Conservation (phyloP, 2,797 vertebrate genomes). For the Pangasius larnaudii region DNA sequence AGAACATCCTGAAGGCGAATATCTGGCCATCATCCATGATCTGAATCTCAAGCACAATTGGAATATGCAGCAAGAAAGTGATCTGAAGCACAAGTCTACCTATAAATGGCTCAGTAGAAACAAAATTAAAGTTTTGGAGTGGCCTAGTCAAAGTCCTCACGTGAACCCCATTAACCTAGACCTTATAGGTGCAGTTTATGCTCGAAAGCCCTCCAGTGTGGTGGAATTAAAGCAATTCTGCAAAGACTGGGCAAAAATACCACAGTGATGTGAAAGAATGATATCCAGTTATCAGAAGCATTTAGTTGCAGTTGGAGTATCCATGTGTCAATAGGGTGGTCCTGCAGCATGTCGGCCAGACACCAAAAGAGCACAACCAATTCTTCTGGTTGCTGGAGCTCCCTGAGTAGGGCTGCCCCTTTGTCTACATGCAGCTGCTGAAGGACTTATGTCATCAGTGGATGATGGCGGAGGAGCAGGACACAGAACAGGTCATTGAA, state of each 20-base stretch:
- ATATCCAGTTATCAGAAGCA: background rate
- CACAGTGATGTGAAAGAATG: background rate
- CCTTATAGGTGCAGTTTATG: background rate
- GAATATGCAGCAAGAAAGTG: background rate
- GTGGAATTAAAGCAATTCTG: background rate
- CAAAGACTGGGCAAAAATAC: background rate
- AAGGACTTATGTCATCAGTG: no score
- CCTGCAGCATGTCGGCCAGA: no score
- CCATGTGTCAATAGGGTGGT: no score
- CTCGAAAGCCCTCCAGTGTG: background rate
- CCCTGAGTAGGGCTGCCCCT: no score
- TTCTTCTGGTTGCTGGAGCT: no score
- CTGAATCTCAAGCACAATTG: background rate
- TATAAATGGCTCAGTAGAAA: background rate
- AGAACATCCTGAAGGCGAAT: background rate
- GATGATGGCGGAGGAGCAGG: no score
- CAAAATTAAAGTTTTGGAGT: background rate
- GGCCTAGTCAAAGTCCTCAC: background rate
- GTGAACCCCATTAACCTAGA: background rate
- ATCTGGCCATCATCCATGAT: background rate
- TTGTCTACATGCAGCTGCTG: no score
- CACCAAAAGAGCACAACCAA: no score
- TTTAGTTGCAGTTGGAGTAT: background rate
- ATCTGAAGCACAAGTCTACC: background rate
- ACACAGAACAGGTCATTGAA: no score